Evolutionary conservation across 2,888 invertebrate species (phyloP).

Genomic region (Ferrisia virgata): DNA sequence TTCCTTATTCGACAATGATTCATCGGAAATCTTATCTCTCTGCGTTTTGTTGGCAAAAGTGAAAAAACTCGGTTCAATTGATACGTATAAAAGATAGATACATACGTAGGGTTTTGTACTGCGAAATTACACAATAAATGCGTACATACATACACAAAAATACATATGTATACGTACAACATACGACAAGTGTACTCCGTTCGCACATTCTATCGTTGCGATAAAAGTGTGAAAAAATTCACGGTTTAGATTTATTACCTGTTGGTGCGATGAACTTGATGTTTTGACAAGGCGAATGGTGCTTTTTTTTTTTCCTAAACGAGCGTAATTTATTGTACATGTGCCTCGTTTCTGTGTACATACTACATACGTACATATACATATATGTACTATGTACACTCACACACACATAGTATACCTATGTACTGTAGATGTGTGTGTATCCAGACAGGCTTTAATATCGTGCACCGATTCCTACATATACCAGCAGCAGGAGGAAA

Average conservation of each 20-base stretch:
- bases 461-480: neutral
- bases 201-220: slow-evolving; percentile 1
- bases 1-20: neutral
- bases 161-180: neutral
- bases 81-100: neutral
- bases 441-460: too few relatives aligned
- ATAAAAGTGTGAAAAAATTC: slow-evolving; percentile 7
- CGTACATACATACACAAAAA: neutral
- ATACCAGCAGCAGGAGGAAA: neutral
- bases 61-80: neutral
- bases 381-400: neutral
- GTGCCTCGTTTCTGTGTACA: neutral
- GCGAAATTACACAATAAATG: neutral
- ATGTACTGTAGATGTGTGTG: too few relatives aligned
- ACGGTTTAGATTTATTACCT: slow-evolving; percentile 8
- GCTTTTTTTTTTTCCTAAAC: neutral
- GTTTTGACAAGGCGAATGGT: neutral
- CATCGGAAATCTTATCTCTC: neutral
- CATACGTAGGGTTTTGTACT: neutral
- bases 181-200: neutral
- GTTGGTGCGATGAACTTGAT: slow-evolving; percentile 15
- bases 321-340: neutral
- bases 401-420: too few relatives aligned
- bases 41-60: neutral
- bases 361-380: too few relatives aligned